Evolutionary conservation across 1,140 invertebrate species (phyloP).

Genomic region (Formica exsecta): DNA sequence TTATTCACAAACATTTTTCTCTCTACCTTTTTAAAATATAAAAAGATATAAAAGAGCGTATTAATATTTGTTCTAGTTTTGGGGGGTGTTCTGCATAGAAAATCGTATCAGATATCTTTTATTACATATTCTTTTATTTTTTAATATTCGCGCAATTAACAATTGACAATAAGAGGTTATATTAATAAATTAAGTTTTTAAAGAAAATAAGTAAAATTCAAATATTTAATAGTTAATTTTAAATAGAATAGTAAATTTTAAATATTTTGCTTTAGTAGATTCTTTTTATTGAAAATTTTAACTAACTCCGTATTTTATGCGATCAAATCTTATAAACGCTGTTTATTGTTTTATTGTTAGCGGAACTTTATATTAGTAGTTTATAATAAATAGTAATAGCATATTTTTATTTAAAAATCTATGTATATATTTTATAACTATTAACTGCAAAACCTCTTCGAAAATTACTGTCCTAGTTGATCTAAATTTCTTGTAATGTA

Average conservation of each 20-base stretch:
- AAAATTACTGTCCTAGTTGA: neutral
- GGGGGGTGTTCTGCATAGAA: neutral
- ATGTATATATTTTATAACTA: neutral
- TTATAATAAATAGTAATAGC: neutral
- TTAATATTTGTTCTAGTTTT: neutral
- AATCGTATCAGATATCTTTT: neutral
- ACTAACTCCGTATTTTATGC: neutral
- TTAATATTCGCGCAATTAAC: neutral
- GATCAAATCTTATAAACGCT: neutral
- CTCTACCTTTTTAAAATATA: neutral
- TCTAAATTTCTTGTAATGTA: neutral
- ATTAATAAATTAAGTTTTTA: neutral
- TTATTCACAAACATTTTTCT: neutral
- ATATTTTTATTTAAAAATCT: conserved; percentile 9
- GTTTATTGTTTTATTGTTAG: no score
- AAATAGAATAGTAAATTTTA: neutral
- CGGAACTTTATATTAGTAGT: neutral
- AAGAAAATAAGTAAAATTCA: neutral
- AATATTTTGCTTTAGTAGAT: neutral
- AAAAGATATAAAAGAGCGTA: neutral
- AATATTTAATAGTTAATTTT: neutral
- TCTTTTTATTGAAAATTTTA: neutral
- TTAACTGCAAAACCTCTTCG: neutral
- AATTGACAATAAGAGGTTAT: neutral
- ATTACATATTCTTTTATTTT: neutral